phyloP scores from a whole-genome alignment of 2,113 vertebrate genomes.

The Cisticola juncidis region DNA sequence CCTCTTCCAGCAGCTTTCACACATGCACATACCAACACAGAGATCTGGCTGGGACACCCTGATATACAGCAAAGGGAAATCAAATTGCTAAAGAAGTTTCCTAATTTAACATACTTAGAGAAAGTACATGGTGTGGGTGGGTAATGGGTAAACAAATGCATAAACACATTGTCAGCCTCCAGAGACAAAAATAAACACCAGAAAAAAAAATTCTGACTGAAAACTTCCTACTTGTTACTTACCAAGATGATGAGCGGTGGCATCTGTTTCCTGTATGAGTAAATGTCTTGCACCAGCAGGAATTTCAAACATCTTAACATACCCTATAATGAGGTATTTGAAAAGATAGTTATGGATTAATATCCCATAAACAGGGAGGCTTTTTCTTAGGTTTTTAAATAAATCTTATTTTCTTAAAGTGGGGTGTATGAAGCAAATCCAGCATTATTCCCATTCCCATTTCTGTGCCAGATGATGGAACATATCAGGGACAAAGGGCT shows the following conservation, averaged over 20 bases:
- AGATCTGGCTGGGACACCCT: neutral
- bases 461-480: neutral
- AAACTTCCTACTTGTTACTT: conserved; percentile 43
- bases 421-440: neutral
- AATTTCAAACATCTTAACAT: conserved; percentile 94
- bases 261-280: conserved; percentile 89
- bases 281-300: conserved; percentile 92
- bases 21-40: neutral
- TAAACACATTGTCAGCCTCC: neutral
- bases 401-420: neutral
- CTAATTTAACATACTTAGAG: neutral
- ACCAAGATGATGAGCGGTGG: conserved; percentile 87
- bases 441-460: neutral
- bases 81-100: neutral
- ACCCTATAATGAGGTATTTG: conserved; percentile 73
- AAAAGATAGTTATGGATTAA: conserved; percentile 16
- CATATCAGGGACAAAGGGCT: neutral
- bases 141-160: conserved; percentile 7
- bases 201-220: neutral
- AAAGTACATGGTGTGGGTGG: neutral
- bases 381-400: neutral
- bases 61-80: neutral
- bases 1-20: neutral
- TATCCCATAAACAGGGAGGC: neutral
- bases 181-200: conserved; percentile 14